Base-by-base conservation (phyloP, 2,797 vertebrate genomes). In the Gymnoscopelus braueri region DNA sequence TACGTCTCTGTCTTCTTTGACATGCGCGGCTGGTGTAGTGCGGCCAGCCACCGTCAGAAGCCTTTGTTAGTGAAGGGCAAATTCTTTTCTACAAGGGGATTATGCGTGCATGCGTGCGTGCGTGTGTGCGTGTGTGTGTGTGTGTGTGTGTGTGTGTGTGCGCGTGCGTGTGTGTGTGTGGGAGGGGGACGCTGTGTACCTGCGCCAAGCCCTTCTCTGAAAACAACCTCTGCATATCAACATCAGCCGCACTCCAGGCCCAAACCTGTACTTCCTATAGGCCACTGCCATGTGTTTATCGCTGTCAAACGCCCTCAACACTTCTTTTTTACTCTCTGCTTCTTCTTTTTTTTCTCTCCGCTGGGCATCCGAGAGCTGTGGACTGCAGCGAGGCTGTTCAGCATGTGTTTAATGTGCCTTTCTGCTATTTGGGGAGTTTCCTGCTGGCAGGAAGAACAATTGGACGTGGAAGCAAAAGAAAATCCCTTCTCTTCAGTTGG, bases 391-490 rank as follows among this genome's bases (percentile, higher is more conserved):
- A 68, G 66, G 68, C 15, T 78, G 85, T 88, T 72, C 44, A 47
- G 76, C 53, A 77, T 65, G 74, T 72, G 75, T 89, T 90, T 90
- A 83, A 93, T 91, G 86, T 83, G 49, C 62, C 64, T 76, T 66
- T 81, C 69, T 66, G 63, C 83, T 91, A 84, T 88, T 91, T 85
- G 71, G 81, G 75, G 84, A 86, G 74, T 62, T 79, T 88, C 84
- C 0, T 44, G 32, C 71, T 0, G 51, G 73, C 82, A 84, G 69
- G 67, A 74, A 58, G 58, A 75, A 69, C 60, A 32, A 73, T 75
- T 81, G 66, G 72, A 74, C 82, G 78, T 80, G 74, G 67, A 84
- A 77, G 72, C 70, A 71, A 76, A 81, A 60, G 71, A 81, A 79
- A 72, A 14, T 44, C 39, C 53, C 32, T 60, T 15, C 24, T 51